Base-by-base conservation (phyloP, 1,140 invertebrate species). In the Drosophila eugracilis region DNA sequence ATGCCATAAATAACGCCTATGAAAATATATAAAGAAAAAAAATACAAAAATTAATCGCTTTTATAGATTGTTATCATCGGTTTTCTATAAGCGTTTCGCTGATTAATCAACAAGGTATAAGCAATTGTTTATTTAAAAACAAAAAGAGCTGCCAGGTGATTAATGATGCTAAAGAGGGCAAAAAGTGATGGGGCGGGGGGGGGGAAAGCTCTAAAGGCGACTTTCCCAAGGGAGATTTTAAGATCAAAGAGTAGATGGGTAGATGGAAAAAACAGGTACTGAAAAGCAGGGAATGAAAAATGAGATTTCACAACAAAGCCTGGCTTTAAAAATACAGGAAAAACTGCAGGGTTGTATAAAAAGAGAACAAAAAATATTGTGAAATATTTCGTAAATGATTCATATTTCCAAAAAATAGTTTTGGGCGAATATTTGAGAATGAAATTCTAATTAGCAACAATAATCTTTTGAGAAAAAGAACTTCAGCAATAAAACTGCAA, bases 41-140 rank as follows among this genome's bases (percentile, higher is more conserved):
- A 42, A 42, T 9, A n/a, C n/a, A n/a, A 15, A 30, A 62, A 59
- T 12, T 70, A 79, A 79, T 79, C 65, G 71, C 52, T 53, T 63
- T 63, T 71, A 75, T 59, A 75, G 76, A 75, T 70, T 80, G 70
- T 63, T 67, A 32, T 78, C 66, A 66, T 49, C 72, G 60, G 55
- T 44, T 80, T 81, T 42, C 73, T 55, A 76, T 49, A 73, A 41
- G 42, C 42, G 67, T 70, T 62, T 59, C 50, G 73, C 72, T 65
- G 59, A 66, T 66, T 66, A 62, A 59, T 59, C 26, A n/a, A 36
- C 10, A 19, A 12, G 30, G 10, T 54, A 45, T 19, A 62, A 41
- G 39, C 21, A 49, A 22, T 28, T 62, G 36, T 41, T 62, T n/a
- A n/a, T 24, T 39, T 57, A n/a, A 32, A 30, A 60, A 14, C 17